Evolutionary conservation across 2,888 invertebrate species (phyloP), one percentile per base, ranked within the genome.

Genomic region (Sarcophaga carnaria): DNA sequence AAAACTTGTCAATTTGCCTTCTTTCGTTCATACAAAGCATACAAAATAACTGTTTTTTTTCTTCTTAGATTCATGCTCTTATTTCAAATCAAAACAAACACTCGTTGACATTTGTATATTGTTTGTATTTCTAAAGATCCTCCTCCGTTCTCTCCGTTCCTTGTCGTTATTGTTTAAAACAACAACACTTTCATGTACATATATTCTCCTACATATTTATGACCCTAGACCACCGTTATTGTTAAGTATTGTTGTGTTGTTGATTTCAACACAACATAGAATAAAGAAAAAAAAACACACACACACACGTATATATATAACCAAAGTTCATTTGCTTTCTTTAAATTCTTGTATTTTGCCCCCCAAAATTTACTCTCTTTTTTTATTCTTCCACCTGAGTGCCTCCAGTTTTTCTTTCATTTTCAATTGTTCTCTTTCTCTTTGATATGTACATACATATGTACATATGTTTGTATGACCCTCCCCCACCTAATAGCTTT

Each of bases 401-500:
- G 66, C 20, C 74, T 69, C 64, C 22, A 54, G 17, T 54, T 54
- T 54, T 22, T 37, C 22, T 47, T 10, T 20, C 20, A 25, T 76
- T 49, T 22, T 45, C 69, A 45, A 78, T 67, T 20, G 63, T 64
- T 69, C 12, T 47, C 75, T 64, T 62, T 47, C 8, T 5, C 14
- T 64, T 14, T 64, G 70, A 4, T 69, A 20, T 79, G 49, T 12
- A 62, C 70, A 66, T 76, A 47, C 5, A 54, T 54, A 37, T 45
- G 4, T 27, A 37, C 37, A 37, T 37, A 37, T 10, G 8, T 37
- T 1, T 37, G 37, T 37, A 10, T 37, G 37, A 22, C 54, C 14
- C 60, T 27, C 20, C n/a, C 12, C 76, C 77, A 77, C 83, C 83
- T 71, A 74, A 75, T 14, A 79, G 54, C 67, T 66, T 77, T 59